phyloP scores from a whole-genome alignment of 2,888 invertebrate genomes.

The Adelognathus sp. region DNA sequence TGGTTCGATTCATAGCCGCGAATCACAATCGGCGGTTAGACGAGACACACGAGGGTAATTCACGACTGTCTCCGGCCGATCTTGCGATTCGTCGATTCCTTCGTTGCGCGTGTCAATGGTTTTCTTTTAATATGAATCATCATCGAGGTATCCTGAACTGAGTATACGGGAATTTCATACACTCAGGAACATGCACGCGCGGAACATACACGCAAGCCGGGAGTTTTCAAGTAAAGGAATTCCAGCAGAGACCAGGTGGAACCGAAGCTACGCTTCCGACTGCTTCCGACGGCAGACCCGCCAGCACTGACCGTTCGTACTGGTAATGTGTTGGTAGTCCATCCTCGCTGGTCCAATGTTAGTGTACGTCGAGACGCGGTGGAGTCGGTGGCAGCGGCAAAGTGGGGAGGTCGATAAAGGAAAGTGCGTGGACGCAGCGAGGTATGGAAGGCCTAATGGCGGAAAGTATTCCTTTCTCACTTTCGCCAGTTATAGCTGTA shows the following conservation, averaged over 20 bases:
- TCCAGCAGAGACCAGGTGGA: slow-evolving; percentile 15
- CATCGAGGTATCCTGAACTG: not conserved
- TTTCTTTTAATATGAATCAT: not conserved
- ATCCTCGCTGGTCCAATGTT: slow-evolving; percentile 29
- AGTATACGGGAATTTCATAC: not conserved
- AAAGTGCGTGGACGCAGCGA: slow-evolving; percentile 47
- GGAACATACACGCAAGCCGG: not conserved
- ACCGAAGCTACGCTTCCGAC: slow-evolving; percentile 35
- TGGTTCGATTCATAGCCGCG: too few relatives aligned
- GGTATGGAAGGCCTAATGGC: slow-evolving; percentile 46
- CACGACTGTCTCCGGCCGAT: too few relatives aligned
- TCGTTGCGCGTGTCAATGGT: not conserved
- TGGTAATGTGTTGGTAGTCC: slow-evolving; percentile 17
- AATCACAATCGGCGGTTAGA: too few relatives aligned
- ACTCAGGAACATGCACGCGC: not conserved
- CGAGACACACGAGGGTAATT: too few relatives aligned
- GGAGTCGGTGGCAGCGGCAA: not conserved
- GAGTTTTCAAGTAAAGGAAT: slow-evolving; percentile 1
- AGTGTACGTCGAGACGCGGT: not conserved
- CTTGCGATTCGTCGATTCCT: not conserved
- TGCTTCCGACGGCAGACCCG: slow-evolving; percentile 42
- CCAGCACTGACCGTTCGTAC: slow-evolving; percentile 33
- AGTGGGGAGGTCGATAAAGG: not conserved
- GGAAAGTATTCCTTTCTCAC: slow-evolving; percentile 33
- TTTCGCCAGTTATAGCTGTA: not conserved